Evolutionary conservation across 2,888 invertebrate species (phyloP), one percentile per base, ranked within the genome.

Genomic region (Hypselothyrea guttata): DNA sequence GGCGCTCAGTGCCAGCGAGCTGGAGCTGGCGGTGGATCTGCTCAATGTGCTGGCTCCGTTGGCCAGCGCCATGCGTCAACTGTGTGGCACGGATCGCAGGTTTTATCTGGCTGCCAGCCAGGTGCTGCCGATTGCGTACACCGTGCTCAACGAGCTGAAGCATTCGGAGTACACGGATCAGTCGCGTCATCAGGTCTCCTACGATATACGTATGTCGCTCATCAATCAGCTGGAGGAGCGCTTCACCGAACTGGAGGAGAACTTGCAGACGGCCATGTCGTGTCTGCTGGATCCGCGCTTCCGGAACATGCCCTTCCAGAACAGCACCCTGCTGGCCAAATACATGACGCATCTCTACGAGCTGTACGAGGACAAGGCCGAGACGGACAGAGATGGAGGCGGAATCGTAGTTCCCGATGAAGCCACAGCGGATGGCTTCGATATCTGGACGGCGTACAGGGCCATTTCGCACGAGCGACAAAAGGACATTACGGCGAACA

Each of bases 221-320:
- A 61, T 71, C 12, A 40, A 27, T 0, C 56, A 47, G 18, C 40
- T 75, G 1, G 61, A 76, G 15, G 61, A 67, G 13, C 37, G 44
- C 1, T 76, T 71, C 7, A 56, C 59, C 7, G 30, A 12, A n/a
- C 42, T 75, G 38, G 75, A 75, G 31, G 70, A 55, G 7, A 75
- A 75, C n/a, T 15, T 18, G 1, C 41, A 40, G 1, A 22, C 67
- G 11, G 76, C 75, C 0, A 15, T 73, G 22, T 51, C 71, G 0
- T 73, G 49, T 30, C 18, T 75, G 4, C n/a, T 75, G 16, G 75
- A 76, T 51, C 75, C 75, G 0, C 73, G 75, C 1, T 75, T 73
- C 18, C 76, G 76, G 0, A 75, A 71, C 15, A 64, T 64, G 55
- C 75, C 75, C 0, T 75, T 75, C 2, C 52, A 75, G 33, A 72